phyloP scores from a whole-genome alignment of 2,888 invertebrate species.

The Melanargia galathea region DNA sequence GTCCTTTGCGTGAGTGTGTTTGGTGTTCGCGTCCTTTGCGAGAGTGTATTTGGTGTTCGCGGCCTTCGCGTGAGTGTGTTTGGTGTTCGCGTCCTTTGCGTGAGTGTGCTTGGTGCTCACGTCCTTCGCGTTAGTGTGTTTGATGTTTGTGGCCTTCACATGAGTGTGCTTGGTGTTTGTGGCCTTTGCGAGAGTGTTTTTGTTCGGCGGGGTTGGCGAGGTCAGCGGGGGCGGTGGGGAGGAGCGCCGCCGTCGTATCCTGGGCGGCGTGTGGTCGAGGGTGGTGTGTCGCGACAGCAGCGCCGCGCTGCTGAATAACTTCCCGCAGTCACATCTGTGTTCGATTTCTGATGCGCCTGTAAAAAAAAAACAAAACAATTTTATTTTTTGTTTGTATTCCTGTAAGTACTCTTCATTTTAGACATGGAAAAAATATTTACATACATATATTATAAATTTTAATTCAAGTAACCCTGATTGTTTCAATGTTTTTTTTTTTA shows the following conservation, averaged over 20 bases:
- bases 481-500: no score
- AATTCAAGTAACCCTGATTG: no score
- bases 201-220: slow-evolving; percentile 28
- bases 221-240: slow-evolving; percentile 44
- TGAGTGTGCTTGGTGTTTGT: not conserved
- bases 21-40: no score
- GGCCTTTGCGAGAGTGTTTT: slow-evolving; percentile 36
- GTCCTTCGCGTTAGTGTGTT: slow-evolving; percentile 35
- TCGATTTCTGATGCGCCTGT: slow-evolving; percentile 60
- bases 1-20: no score
- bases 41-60: no score
- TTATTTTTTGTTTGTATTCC: no score
- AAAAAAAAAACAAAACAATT: not conserved
- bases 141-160: slow-evolving; percentile 26
- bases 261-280: slow-evolving; percentile 77
- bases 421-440: no score
- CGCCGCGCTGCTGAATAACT: slow-evolving; percentile 72
- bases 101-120: slow-evolving; percentile 12
- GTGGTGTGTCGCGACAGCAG: slow-evolving; percentile 69
- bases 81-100: slow-evolving; percentile 36
- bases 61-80: no score
- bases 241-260: slow-evolving; percentile 68
- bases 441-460: no score
- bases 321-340: slow-evolving; percentile 80
- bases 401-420: no score